Base-by-base conservation (phyloP, 2,113 vertebrate species). In the Oxygymnocypris stewartii region DNA sequence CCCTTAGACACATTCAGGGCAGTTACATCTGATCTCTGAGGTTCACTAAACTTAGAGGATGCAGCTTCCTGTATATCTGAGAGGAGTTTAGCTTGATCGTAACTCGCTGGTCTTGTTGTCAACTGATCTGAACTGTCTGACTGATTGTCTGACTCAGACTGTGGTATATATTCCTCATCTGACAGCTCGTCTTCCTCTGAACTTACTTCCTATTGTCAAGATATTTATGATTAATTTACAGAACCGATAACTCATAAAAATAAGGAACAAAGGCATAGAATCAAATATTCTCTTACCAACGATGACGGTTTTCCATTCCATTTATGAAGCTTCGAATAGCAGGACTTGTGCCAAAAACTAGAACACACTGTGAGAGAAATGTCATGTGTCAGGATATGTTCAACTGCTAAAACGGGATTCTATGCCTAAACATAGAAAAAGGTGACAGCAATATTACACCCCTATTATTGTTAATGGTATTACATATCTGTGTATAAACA, bases 91-190 rank as follows among this genome's bases (percentile, higher is more conserved):
- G 14, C 28, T 71, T 25, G 75, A 31, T 20, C 35, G 10, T 1
- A 37, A 23, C 81, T 2, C 6, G 51, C 16, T 20, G 51, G 51
- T 54, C 16, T 54, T 74, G 65, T 14, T 65, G 35, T 37, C 13
- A 63, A 14, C 28, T 86, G 28, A 31, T 31, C 28, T 73, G 51
- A 85, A 57, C 54, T 83, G 65, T 42, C 79, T 83, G 78, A 84
- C 61, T 75, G 47, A 89, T 42, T 79, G 16, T 85, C 59, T 57
- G 51, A 20, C 18, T 51, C 87, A 14, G 84, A 42, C 42, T 87
- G 69, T 54, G 85, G 79, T 13, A 75, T 75, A 76, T 88, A 86
- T 40, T 89, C 86, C 54, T 84, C 80, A 73, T 88, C 86, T 88
- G 88, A 88, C 69, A 28, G 23, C 67, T 42, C 65, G 13, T 85